These are phyloP conservation scores for Drosophila setifemur DNA, from an alignment of 1,140 invertebrate species.

Conservation along the genomic window DNA sequence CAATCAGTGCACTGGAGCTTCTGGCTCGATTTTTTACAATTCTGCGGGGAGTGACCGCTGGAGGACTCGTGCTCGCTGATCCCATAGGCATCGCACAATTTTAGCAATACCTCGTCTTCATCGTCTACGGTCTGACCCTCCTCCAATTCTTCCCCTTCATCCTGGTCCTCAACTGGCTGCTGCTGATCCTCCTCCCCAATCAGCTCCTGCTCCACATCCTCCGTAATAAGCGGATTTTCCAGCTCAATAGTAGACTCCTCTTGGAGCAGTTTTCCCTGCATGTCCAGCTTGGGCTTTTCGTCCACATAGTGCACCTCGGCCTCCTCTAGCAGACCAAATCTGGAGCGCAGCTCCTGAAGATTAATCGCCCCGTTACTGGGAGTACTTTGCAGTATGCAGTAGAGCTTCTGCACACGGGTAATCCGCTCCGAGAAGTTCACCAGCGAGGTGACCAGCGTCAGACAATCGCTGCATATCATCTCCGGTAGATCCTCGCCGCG, in stretches of 20 bases:
- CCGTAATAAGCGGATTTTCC: conserved; percentile 52
- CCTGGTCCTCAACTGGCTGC: background rate
- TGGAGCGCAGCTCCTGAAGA: conserved; percentile 38
- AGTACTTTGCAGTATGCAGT: conserved; percentile 39
- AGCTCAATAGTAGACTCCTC: conserved; percentile 48
- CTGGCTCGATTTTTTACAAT: background rate
- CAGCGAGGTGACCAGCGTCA: conserved; percentile 59
- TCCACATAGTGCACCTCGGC: conserved; percentile 65
- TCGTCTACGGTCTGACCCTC: background rate
- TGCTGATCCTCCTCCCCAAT: background rate
- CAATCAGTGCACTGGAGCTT: conserved; percentile 44
- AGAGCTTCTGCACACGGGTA: conserved; percentile 64
- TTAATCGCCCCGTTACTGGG: conserved; percentile 23
- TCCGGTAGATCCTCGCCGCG: conserved; percentile 60
- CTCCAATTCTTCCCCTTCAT: no score
- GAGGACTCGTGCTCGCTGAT: conserved; percentile 6
- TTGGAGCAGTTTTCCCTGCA: conserved; percentile 4
- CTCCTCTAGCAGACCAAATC: conserved; percentile 52
- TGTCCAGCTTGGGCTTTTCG: conserved; percentile 52
- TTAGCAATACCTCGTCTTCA: conserved; percentile 11
- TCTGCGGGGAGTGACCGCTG: background rate
- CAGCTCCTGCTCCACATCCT: background rate
- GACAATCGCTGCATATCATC: conserved; percentile 64
- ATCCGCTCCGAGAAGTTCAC: conserved; percentile 70
- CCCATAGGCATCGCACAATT: conserved; percentile 35